Base-by-base conservation (phyloP, 2,888 invertebrate species). In the Perdita meconis region DNA sequence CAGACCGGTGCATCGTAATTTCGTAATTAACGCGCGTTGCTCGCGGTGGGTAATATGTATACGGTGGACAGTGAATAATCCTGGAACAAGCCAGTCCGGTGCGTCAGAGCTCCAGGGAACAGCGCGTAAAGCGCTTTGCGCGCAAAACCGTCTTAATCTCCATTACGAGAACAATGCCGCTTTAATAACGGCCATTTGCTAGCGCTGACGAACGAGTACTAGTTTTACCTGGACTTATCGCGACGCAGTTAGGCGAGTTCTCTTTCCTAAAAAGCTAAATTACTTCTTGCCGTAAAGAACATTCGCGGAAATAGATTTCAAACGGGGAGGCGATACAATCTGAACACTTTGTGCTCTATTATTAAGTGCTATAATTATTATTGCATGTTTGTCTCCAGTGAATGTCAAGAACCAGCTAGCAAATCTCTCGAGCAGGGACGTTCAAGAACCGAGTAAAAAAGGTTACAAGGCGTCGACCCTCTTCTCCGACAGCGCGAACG, bases 401-500 rank as follows among this genome's bases (percentile, higher is more conserved):
- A 76, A 86, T 63, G 66, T 83, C 0, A 81, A 80, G 51, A 73
- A 78, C 0, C 72, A 82, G 24, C 26, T 82, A n/a, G 42, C 34
- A 34, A 72, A 85, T 16, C 34, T 69, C 1, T 64, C 79, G 1
- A 78, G 64, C 0, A 75, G 67, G 44, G 53, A 72, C 1, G 16
- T 79, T n/a, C 16, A 22, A 6, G 86, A 88, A 6, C 75, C 83
- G 3, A 73, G 67, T 3, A 89, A 89, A 57, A 84, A 87, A 12
- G 76, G 74, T 19, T 70, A 82, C 60, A 76, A 81, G 5, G 47
- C 79, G 22, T 61, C 71, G 12, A 75, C 80, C 5, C 38, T 59
- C 10, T 64, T 69, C 55, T 26, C n/a, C n/a, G n/a, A n/a, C n/a
- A n/a, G n/a, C n/a, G n/a, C n/a, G 1, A 51, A 57, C 24, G 50